These are phyloP conservation scores for Neostethus bicornis DNA, from an alignment of 2,797 vertebrate species.

Conservation along the genomic window DNA sequence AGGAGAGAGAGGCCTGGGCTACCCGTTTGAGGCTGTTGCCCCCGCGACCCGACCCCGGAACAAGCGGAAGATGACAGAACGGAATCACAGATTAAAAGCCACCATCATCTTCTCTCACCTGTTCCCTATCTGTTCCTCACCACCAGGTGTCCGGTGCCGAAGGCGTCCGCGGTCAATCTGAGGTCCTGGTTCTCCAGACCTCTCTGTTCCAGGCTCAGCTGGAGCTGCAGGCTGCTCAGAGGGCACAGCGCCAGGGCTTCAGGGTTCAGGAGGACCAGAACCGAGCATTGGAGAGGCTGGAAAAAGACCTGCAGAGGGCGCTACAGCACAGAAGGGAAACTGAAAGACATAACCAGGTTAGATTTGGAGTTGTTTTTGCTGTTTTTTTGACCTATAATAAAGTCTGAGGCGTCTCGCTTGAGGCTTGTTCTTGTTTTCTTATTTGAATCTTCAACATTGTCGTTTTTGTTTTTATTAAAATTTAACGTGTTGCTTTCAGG, in stretches of 20 bases:
- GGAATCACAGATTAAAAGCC: too few relatives aligned
- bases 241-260: conserved; percentile 76
- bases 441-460: too few relatives aligned
- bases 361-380: neutral
- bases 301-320: conserved; percentile 76
- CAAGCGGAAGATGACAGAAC: too few relatives aligned
- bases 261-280: conserved; percentile 79
- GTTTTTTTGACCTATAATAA: too few relatives aligned
- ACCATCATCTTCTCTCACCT: neutral
- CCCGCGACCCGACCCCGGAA: too few relatives aligned
- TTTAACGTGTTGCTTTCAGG: conserved; percentile 66
- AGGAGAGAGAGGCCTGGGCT: too few relatives aligned
- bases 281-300: conserved; percentile 77
- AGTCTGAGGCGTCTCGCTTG: too few relatives aligned
- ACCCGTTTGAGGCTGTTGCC: too few relatives aligned
- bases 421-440: too few relatives aligned
- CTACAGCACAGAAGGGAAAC: conserved; percentile 84
- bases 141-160: conserved; percentile 72
- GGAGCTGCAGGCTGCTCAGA: conserved; percentile 85
- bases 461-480: too few relatives aligned
- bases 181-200: conserved; percentile 85
- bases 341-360: conserved; percentile 87
- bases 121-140: neutral
- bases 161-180: conserved; percentile 73
- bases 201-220: conserved; percentile 87